Evolutionary conservation across 23 tunicate genomes (phyloP), one percentile per base, ranked within the genome.

Genomic region (Clavelina lepadiformis): DNA sequence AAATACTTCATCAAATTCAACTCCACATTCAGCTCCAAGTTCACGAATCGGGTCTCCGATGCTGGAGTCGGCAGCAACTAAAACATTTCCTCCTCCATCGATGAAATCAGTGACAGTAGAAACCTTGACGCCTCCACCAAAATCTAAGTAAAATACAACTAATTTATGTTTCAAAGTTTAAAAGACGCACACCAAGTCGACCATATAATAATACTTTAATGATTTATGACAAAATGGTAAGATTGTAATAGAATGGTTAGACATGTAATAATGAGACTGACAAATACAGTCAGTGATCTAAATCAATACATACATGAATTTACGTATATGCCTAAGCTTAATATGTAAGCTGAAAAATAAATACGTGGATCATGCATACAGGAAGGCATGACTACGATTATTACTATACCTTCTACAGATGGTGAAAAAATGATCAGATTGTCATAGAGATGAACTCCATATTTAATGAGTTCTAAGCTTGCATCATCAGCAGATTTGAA

Each of bases 401-500:
- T 11, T 46, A 13, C 15, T 58, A 11, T 71, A 89, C 97, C 97
- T 79, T 94, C 99, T 3, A 94, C 99, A 65, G 99, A 94, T 34
- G 99, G 99, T 5, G 92, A 73, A 53, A 94, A 82, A 22, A 94
- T 68, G 52, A 94, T 55, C 1, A 94, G 83, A 51, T 80, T 73
- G 25, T 86, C 83, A 72, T 81, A 94, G 32, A 94, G 41, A 34
- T 75, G 75, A 47, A 86, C 91, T 34, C 99, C 99, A 81, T 86
- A 86, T 75, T 80, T 86, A 2, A 80, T 72, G 52, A 94, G 49
- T 61, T 94, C 99, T 28, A 94, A 58, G 1, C 91, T 71, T 13
- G 99, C 79, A 81, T 94, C 99, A 86, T 86, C 99, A 35, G 99
- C 99, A 46, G 91, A 80, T 72, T 86, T 83, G 74, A 86, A 93